Percentiles rank a stretch among this genome's conserved stretches.
phyloP scores from a whole-genome alignment of 2,888 invertebrate genomes.

The Phymatocera aterrima region DNA sequence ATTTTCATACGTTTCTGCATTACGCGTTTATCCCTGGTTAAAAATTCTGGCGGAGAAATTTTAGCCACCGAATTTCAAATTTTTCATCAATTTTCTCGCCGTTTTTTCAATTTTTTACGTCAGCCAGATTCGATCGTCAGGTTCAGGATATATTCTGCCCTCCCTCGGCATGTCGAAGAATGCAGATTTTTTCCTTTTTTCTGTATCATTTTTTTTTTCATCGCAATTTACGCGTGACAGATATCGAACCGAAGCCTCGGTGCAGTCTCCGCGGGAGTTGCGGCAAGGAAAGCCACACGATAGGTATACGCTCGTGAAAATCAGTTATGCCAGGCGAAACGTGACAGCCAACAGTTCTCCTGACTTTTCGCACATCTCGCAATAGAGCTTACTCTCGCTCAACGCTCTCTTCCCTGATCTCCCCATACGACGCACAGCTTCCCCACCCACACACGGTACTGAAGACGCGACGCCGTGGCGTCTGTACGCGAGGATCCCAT shows the following conservation, averaged over 20 bases:
- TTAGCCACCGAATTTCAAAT: too few relatives aligned
- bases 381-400: not conserved
- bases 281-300: not conserved
- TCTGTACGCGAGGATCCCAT: constrained; percentile 24
- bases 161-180: too few relatives aligned
- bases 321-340: not conserved
- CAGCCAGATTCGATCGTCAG: too few relatives aligned
- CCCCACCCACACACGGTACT: constrained; percentile 30
- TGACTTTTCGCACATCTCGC: not conserved
- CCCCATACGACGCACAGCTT: constrained; percentile 22
- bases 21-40: too few relatives aligned
- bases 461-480: constrained; percentile 8
- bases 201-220: not conserved
- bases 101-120: too few relatives aligned
- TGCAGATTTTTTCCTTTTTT: too few relatives aligned
- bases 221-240: not conserved
- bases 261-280: too few relatives aligned
- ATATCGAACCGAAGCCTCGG: too few relatives aligned
- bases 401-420: constrained; percentile 28
- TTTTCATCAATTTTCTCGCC: too few relatives aligned
- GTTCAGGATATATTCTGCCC: too few relatives aligned
- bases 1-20: too few relatives aligned
- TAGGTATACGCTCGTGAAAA: not conserved
- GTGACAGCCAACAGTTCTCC: not conserved
- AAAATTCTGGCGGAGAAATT: too few relatives aligned